Percentiles rank a stretch among this genome's conserved stretches.
phyloP scores from a whole-genome alignment of 2,888 invertebrate species.

The Idaea dimidiata region DNA sequence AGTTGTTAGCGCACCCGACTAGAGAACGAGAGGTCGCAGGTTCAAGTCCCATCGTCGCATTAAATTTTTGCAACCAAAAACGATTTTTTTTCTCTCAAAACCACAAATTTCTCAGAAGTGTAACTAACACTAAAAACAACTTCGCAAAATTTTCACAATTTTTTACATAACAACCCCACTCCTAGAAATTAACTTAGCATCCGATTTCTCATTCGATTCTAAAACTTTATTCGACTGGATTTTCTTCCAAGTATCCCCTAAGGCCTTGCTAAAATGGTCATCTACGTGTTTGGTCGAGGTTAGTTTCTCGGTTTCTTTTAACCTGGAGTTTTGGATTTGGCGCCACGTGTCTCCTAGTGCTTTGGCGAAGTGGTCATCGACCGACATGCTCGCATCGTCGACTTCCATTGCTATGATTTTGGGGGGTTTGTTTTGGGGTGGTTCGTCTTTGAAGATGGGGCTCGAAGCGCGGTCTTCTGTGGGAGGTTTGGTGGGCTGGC shows the following conservation, averaged over 20 bases:
- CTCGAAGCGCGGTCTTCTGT: slow-evolving; percentile 76
- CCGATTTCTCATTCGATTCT: slow-evolving; percentile 50
- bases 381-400: slow-evolving; percentile 82
- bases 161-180: slow-evolving; percentile 76
- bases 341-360: slow-evolving; percentile 93
- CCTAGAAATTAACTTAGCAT: slow-evolving; percentile 72
- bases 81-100: too few relatives aligned
- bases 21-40: too few relatives aligned
- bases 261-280: slow-evolving; percentile 95
- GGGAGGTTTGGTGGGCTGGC: slow-evolving; percentile 61
- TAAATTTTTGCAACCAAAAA: too few relatives aligned
- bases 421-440: slow-evolving; percentile 47
- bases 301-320: slow-evolving; percentile 67
- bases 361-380: slow-evolving; percentile 96
- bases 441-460: slow-evolving; percentile 71
- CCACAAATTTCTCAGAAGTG: too few relatives aligned
- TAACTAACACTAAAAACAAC: not conserved
- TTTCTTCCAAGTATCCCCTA: slow-evolving; percentile 91
- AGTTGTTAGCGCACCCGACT: too few relatives aligned
- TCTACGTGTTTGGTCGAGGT: slow-evolving; percentile 82
- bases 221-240: slow-evolving; percentile 81
- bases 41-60: too few relatives aligned
- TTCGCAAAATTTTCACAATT: slow-evolving; percentile 25
- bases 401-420: slow-evolving; percentile 81
- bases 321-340: slow-evolving; percentile 83